These are phyloP conservation scores for Dasysyrphus albostriatus DNA, from an alignment of 2,888 invertebrate species.

Conservation along the genomic window DNA sequence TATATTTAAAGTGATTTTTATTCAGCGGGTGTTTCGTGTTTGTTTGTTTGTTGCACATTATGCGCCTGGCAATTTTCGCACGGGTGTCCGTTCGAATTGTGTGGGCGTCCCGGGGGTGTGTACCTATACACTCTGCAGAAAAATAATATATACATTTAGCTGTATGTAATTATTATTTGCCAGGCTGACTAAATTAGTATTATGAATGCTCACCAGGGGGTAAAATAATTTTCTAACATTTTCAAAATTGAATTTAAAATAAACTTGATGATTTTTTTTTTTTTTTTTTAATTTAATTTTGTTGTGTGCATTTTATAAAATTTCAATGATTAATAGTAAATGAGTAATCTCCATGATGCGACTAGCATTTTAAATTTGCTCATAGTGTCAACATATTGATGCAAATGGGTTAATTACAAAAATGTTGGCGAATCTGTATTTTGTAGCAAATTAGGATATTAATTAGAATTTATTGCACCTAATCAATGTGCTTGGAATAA, in stretches of 20 bases:
- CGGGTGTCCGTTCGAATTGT: not conserved
- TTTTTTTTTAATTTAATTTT: constrained; percentile 1
- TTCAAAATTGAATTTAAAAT: constrained; percentile 33
- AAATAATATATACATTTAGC: not conserved
- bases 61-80: constrained; percentile 1
- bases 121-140: not conserved
- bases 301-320: not conserved
- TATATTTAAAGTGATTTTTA: constrained; percentile 57
- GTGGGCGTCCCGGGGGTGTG: constrained; percentile 28
- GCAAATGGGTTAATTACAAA: constrained; percentile 70
- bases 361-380: constrained; percentile 47
- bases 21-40: not conserved
- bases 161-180: constrained; percentile 14
- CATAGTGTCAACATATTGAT: constrained; percentile 49
- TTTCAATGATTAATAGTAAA: constrained; percentile 62
- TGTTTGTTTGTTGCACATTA: not conserved
- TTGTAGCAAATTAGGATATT: constrained; percentile 43
- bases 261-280: constrained; percentile 16
- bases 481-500: constrained; percentile 40
- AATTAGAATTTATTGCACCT: constrained; percentile 54
- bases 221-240: constrained; percentile 8
- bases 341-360: constrained; percentile 61
- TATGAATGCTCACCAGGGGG: constrained; percentile 21
- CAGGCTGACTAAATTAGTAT: constrained; percentile 41
- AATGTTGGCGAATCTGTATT: constrained; percentile 37